Evolutionary conservation across 2,888 invertebrate genomes (phyloP).

Genomic region (Synanthedon tipuliformis): DNA sequence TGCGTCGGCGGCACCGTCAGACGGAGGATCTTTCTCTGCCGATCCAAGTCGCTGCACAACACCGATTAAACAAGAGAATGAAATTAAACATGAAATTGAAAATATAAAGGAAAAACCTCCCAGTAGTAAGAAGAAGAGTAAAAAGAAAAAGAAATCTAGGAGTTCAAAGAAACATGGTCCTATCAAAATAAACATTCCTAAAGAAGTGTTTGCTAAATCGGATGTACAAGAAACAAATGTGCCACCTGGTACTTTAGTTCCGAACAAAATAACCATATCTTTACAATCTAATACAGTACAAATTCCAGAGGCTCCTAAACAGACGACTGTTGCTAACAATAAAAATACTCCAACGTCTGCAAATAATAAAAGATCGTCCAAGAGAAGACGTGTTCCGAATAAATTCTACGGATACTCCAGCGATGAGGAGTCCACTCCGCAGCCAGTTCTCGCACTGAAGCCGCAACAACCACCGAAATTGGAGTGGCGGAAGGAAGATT

Average conservation of each 20-base stretch:
- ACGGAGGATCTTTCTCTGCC: constrained; percentile 67
- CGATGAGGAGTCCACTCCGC: constrained; percentile 75
- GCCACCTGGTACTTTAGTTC: constrained; percentile 23
- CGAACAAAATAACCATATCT: constrained; percentile 63
- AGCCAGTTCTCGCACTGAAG: constrained; percentile 61
- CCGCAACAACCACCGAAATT: constrained; percentile 74
- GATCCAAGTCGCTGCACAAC: constrained; percentile 76
- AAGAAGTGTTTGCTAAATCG: constrained; percentile 45
- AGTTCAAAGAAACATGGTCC: constrained; percentile 60
- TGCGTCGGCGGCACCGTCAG: constrained; percentile 73
- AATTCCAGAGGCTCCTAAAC: constrained; percentile 44
- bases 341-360: constrained; percentile 26
- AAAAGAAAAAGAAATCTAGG: constrained; percentile 71
- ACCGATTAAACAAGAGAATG: constrained; percentile 52
- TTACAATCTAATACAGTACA: constrained; percentile 64
- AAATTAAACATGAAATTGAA: constrained; percentile 39
- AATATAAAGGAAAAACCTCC: constrained; percentile 62
- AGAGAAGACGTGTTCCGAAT: constrained; percentile 84
- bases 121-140: constrained; percentile 75
- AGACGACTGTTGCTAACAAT: constrained; percentile 11
- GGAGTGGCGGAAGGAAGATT: constrained; percentile 81
- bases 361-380: constrained; percentile 80
- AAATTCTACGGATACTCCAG: constrained; percentile 90
- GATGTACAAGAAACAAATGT: constrained; percentile 20
- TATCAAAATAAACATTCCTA: constrained; percentile 73